phyloP scores from a whole-genome alignment of 2,888 invertebrate species.

The Stenolophus ochropezus region DNA sequence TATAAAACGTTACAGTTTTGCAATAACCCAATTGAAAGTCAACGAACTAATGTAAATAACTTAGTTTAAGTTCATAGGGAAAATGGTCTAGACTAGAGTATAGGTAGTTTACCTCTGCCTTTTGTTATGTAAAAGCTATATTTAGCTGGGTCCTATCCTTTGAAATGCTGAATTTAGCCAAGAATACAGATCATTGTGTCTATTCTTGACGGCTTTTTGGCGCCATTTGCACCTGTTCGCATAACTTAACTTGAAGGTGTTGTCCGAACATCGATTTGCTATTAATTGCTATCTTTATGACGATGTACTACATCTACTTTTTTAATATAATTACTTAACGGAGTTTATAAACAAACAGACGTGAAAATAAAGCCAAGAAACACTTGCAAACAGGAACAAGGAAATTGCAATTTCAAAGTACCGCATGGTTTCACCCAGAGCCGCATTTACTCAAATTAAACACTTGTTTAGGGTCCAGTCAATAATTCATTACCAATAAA shows the following conservation, averaged over 20 bases:
- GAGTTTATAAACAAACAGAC: neutral
- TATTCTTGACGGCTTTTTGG: slow-evolving; percentile 3
- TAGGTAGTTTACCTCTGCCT: neutral
- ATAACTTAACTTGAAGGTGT: neutral
- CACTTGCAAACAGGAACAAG: no score
- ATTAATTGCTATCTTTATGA: neutral
- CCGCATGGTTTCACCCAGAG: no score
- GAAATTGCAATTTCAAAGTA: no score
- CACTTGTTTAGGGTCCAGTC: no score
- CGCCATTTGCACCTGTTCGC: slow-evolving; percentile 6
- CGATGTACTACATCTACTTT: neutral
- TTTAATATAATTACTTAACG: neutral
- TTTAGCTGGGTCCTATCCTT: neutral
- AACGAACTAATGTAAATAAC: no score
- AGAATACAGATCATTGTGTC: neutral
- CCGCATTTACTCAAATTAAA: no score
- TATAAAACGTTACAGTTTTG: no score
- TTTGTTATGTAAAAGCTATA: neutral
- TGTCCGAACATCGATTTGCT: neutral
- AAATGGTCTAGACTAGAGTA: no score
- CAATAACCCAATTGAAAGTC: no score
- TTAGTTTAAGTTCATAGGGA: no score
- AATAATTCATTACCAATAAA: no score
- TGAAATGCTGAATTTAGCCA: neutral
- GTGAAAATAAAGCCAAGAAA: no score